Percentiles rank a stretch among this genome's conserved stretches.
These are phyloP conservation scores for Rhabdomys dilectus DNA, from an alignment of 2,113 vertebrate genomes.

Conservation along the genomic window DNA sequence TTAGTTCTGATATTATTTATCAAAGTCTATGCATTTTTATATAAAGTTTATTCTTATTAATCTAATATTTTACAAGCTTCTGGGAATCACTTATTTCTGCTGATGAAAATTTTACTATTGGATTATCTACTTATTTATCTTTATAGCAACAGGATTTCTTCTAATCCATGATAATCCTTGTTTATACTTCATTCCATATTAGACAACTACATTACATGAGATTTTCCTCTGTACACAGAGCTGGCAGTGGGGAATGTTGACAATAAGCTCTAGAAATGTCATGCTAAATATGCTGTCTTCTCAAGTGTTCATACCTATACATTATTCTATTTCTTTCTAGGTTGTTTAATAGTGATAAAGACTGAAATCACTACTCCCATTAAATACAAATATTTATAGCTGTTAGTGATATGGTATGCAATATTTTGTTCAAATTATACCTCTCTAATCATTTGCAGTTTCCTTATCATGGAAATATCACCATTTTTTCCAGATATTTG, in stretches of 20 bases:
- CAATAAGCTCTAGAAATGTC: neutral
- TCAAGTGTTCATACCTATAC: neutral
- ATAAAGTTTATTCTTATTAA: neutral
- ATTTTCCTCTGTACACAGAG: neutral
- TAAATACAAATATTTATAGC: neutral
- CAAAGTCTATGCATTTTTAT: neutral
- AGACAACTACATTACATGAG: neutral
- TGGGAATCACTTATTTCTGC: neutral
- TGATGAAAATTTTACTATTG: neutral
- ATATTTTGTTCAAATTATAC: neutral
- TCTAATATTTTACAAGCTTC: neutral
- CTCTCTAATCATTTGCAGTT: neutral
- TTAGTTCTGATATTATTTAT: neutral
- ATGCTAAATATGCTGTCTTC: neutral
- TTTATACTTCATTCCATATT: neutral
- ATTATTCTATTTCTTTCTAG: neutral
- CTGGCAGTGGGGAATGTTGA: neutral
- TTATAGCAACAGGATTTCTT: neutral
- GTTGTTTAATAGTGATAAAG: neutral
- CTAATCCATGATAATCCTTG: neutral
- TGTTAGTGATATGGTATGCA: neutral
- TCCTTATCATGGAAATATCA: neutral
- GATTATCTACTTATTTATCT: neutral
- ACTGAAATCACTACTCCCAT: neutral
- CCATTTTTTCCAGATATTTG: neutral